A percentile compares a stretch with the other conserved stretches of the same genome.
phyloP scores from a whole-genome alignment of 2,797 vertebrate species.

The Nothura maculosa region DNA sequence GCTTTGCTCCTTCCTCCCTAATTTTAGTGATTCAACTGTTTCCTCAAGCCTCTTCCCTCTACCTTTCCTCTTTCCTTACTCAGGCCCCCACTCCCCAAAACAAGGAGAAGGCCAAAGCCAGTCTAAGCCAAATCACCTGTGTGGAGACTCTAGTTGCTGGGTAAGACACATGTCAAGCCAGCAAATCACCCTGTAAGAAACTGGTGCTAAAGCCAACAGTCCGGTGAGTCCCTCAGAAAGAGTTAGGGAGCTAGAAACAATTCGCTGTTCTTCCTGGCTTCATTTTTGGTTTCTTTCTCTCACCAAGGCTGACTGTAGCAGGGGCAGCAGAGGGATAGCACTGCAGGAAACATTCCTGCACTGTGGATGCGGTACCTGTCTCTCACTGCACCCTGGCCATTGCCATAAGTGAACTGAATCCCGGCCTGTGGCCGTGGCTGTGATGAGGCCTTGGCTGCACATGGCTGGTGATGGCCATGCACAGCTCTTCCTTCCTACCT shows the following conservation, averaged over 20 bases:
- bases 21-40: background rate
- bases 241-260: background rate
- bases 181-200: background rate
- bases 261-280: background rate
- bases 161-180: background rate
- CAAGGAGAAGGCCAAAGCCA: too few species aligned
- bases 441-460: background rate
- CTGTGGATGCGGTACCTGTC: background rate
- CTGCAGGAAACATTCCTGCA: background rate
- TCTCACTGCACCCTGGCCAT: background rate
- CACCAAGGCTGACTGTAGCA: background rate
- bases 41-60: background rate
- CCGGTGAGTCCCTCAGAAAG: background rate
- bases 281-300: background rate
- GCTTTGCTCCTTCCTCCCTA: too few species aligned
- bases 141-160: background rate
- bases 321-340: background rate
- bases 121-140: background rate
- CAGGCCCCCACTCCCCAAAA: accelerated
- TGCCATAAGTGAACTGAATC: background rate
- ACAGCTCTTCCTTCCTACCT: background rate
- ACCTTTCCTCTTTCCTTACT: background rate
- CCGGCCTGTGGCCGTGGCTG: accelerated
- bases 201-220: background rate
- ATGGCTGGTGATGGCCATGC: background rate